Evolutionary conservation across 2,888 invertebrate genomes (phyloP), one percentile per base, ranked within the genome.

Genomic region (Cryptophagus acutangulus): DNA sequence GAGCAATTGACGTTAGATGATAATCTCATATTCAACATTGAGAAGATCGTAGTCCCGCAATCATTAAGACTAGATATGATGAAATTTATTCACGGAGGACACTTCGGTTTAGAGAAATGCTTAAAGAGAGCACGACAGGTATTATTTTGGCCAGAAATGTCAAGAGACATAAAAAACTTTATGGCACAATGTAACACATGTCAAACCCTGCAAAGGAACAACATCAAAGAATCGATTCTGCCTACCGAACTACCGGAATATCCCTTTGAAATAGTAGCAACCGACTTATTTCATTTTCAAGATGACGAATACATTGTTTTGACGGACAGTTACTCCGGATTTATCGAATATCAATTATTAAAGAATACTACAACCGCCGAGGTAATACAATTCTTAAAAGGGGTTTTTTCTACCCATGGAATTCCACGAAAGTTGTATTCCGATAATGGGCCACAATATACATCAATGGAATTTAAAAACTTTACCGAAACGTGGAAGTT

Each of bases 111-210:
- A 12, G 36, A 36, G 18, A 49, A 49, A 38, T 42, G 36, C 17
- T 40, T 44, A 37, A 36, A 33, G n/a, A 24, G 47, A 38, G 50
- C 46, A 6, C 28, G 43, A 13, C 16, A 41, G 26, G 12, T 45
- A 17, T 36, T 48, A 3, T 48, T 34, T 33, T 49, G 46, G 48
- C 41, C 43, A 5, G 37, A 40, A 8, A 48, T 52, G 38, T 38
- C 42, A 6, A 13, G 8, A 17, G 48, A 52, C 29, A 52, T 52
- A 29, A 30, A 44, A 35, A 36, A 38, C 15, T 38, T 36, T 46
- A 25, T 46, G 18, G 10, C 8, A 17, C 28, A 17, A n/a, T 44
- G 44, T 35, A 18, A 37, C 13, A 6, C 28, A 2, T 41, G 41
- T 37, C 30, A 37, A 16, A 6, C 24, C 9, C 13, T 6, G 4